Evolutionary conservation across 2,888 invertebrate species (phyloP), one percentile per base, ranked within the genome.

Genomic region (Cloeon dipterum): DNA sequence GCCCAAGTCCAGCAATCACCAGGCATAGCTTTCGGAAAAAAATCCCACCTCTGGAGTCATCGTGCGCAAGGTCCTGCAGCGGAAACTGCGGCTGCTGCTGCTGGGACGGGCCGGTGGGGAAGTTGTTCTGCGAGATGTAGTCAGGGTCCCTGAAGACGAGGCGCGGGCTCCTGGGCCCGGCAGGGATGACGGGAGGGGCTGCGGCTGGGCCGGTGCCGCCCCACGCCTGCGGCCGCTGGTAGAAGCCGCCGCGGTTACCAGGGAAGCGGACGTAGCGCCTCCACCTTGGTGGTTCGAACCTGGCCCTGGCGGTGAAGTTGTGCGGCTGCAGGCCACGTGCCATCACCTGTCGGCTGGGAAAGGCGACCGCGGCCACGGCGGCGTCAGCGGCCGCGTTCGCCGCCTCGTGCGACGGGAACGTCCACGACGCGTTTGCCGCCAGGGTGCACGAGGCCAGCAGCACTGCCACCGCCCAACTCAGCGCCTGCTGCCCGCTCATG

Each of bases 141-240:
- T 41, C 42, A 2, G 43, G 42, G 35, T 44, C 44, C 35, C 44
- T 21, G 38, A 43, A 43, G 26, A 44, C 44, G 19, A 44, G 39
- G 18, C 44, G 26, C 2, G 44, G 44, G 36, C 42, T 44, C 19
- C 44, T 20, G 2, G 39, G 36, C 7, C 33, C n/a, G 11, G 36
- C 26, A 3, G 32, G 32, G 1, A 29, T 35, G 7, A 21, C 26
- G 3, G 25, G 34, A 2, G 36, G 14, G 26, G 20, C 20, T 3
- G 35, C n/a, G 5, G 20, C 35, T 29, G 26, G 32, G 11, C 19
- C 26, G 5, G 19, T 17, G 3, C 20, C 36, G 14, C 26, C 36
- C 32, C 33, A 36, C n/a, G 36, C 36, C 4, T 20, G 21, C 5
- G 20, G 39, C n/a, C 23, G 25, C 2, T 34, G 38, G 2, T 16